phyloP scores from a whole-genome alignment of 53 echinoderm and acorn worm species.

The Holothuria leucospilota region DNA sequence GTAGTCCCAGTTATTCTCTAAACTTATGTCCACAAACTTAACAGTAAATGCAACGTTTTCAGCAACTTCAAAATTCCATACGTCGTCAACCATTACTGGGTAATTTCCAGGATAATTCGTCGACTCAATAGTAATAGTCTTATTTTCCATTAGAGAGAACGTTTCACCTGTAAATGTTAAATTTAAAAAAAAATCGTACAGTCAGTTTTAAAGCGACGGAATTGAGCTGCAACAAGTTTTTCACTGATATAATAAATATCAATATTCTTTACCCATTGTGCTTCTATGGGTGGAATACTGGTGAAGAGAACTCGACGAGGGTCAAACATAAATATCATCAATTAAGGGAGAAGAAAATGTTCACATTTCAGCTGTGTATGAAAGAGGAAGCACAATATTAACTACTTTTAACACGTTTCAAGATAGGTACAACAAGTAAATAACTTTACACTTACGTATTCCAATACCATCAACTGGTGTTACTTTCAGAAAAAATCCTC shows the following conservation, averaged over 20 bases:
- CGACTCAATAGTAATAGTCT: background rate
- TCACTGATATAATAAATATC: too few relatives aligned
- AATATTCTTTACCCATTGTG: too few relatives aligned
- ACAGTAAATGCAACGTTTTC: conserved; percentile 8
- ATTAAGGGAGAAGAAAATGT: too few relatives aligned
- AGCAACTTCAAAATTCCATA: conserved; percentile 9
- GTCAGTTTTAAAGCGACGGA: too few relatives aligned
- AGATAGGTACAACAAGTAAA: background rate
- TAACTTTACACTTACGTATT: background rate
- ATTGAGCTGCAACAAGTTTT: too few relatives aligned
- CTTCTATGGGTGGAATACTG: too few relatives aligned
- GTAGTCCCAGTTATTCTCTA: conserved; percentile 28
- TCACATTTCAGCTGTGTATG: too few relatives aligned
- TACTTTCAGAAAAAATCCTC: background rate
- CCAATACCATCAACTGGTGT: background rate
- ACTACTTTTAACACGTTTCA: background rate
- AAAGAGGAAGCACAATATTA: too few relatives aligned
- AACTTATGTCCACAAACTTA: background rate
- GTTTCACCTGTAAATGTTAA: background rate
- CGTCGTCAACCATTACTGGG: background rate
- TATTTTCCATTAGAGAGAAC: background rate
- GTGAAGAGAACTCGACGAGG: too few relatives aligned
- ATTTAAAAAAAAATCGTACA: too few relatives aligned
- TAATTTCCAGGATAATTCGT: background rate
- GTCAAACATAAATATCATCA: too few relatives aligned